These are phyloP conservation scores for Eupleurogrammus muticus DNA, from an alignment of 2,797 vertebrate genomes.

Conservation along the genomic window DNA sequence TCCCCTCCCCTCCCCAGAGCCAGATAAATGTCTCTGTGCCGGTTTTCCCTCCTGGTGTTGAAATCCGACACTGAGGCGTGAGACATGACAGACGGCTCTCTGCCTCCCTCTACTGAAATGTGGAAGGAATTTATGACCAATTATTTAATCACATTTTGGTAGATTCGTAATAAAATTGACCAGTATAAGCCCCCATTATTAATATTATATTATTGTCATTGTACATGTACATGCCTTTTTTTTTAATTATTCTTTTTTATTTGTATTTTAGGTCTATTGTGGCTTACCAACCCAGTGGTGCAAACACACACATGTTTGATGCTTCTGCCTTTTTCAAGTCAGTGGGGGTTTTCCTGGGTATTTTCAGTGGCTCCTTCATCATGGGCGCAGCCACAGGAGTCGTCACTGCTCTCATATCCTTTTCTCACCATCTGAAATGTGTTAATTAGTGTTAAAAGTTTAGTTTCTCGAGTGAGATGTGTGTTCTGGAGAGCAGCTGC, in stretches of 20 bases:
- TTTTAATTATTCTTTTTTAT: not conserved
- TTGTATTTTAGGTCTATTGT: constrained; percentile 89
- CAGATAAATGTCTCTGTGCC: not conserved
- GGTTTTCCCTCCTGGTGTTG: constrained; percentile 25
- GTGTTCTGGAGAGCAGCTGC: not conserved
- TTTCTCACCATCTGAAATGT: constrained; percentile 35
- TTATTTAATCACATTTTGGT: not conserved
- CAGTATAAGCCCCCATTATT: too few species aligned
- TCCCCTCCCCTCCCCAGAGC: rapidly evolving
- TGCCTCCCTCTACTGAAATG: constrained; percentile 60
- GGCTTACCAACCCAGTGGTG: constrained; percentile 93
- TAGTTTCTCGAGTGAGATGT: not conserved
- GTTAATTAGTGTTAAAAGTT: not conserved
- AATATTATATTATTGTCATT: too few species aligned
- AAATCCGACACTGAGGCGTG: constrained; percentile 55
- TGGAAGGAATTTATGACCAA: not conserved
- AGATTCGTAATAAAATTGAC: not conserved
- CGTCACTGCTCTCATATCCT: constrained; percentile 98
- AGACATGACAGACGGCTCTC: constrained; percentile 21
- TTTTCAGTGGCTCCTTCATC: constrained; percentile 97
- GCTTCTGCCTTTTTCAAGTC: constrained; percentile 98
- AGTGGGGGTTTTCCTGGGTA: constrained; percentile 95
- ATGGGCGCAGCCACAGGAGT: constrained; percentile 97
- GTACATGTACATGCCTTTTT: not conserved
- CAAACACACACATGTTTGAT: constrained; percentile 95